A percentile compares a stretch with the other conserved stretches of the same genome.
phyloP scores from a whole-genome alignment of 2,113 vertebrate genomes.

The Nestor notabilis region DNA sequence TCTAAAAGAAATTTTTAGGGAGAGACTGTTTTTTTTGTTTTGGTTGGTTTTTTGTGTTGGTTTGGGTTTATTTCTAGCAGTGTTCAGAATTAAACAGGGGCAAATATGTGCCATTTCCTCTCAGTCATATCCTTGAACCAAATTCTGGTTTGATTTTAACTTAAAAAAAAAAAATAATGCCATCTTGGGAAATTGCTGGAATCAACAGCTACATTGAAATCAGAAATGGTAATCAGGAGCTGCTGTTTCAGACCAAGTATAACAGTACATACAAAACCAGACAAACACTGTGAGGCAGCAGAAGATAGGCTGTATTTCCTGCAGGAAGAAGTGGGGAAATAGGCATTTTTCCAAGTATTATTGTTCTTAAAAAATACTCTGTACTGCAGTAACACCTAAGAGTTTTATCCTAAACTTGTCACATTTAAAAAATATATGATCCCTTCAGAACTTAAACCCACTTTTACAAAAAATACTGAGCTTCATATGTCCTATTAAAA shows the following conservation, averaged over 20 bases:
- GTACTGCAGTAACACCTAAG: neutral
- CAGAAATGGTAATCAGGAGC: neutral
- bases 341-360: neutral
- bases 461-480: neutral
- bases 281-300: constrained; percentile 24
- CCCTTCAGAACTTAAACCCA: neutral
- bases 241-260: neutral
- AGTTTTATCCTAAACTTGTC: neutral
- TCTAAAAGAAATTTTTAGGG: neutral
- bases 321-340: neutral
- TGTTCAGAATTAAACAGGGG: neutral
- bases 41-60: neutral
- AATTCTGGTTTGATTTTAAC: neutral
- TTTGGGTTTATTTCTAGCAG: neutral
- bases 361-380: neutral
- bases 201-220: neutral
- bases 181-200: neutral
- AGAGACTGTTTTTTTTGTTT: neutral
- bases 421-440: neutral
- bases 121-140: neutral
- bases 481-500: neutral
- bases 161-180: neutral
- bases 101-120: neutral
- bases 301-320: neutral
- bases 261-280: neutral